A percentile compares a stretch with the other conserved stretches of the same genome.
These are phyloP conservation scores for Aphelocoma californica DNA, from an alignment of 2,797 vertebrate species.

Conservation along the genomic window DNA sequence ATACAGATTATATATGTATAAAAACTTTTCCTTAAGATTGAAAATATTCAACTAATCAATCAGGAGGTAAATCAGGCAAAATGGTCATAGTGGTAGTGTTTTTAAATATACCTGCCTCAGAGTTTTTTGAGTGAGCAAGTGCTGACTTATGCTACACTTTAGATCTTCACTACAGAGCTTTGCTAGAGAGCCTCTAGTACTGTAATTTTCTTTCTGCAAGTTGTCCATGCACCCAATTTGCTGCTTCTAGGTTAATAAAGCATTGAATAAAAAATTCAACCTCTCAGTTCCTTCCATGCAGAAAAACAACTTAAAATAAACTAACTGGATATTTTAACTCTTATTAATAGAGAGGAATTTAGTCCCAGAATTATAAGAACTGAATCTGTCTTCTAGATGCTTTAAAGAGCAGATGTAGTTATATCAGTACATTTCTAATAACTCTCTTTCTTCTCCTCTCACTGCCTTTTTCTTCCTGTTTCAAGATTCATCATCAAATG, in stretches of 20 bases:
- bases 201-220: not conserved
- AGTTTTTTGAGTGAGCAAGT: not conserved
- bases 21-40: not conserved
- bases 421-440: conserved; percentile 1
- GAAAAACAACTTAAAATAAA: conserved; percentile 57
- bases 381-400: conserved; percentile 4
- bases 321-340: conserved; percentile 27
- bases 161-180: not conserved
- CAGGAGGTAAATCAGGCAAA: not conserved
- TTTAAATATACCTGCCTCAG: not conserved
- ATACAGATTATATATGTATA: not conserved
- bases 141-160: not conserved
- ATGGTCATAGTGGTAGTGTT: not conserved
- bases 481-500: conserved; percentile 12
- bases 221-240: not conserved
- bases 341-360: conserved; percentile 58
- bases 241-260: not conserved
- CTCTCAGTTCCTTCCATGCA: not conserved
- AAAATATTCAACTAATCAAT: not conserved
- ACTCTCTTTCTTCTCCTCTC: not conserved
- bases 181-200: not conserved
- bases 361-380: conserved; percentile 6
- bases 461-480: not conserved
- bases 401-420: conserved; percentile 32
- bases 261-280: not conserved